Evolutionary conservation across 1,140 invertebrate species (phyloP), one percentile per base, ranked within the genome.

Genomic region (Pygmarrhopalites habei): DNA sequence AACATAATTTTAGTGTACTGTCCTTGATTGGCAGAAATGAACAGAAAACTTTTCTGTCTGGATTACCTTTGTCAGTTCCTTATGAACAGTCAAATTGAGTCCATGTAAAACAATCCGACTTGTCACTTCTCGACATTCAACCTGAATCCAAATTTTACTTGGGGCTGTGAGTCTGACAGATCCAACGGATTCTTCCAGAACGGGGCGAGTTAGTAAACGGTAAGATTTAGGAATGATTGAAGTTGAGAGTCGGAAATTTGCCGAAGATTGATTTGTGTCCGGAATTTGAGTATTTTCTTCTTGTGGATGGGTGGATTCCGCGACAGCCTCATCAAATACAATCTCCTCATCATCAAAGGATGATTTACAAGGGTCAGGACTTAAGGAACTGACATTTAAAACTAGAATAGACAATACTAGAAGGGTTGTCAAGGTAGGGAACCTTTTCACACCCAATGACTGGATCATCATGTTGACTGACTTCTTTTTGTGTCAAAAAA

Each of bases 61-160:
- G 19, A 4, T 52, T 56, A 56, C 53, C 30, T 3, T 32, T 3
- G 25, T 56, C 29, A 56, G 3, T n/a, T 10, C 51, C 19, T 21
- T 26, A 25, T 60, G 19, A 30, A 65, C 29, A 46, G 14, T 26
- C n/a, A 65, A 19, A 35, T 65, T 53, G 1, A 44, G 12, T 2
- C 52, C 14, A 26, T 65, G 64, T 7, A 65, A 56, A 21, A 19
- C 58, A 41, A 65, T 60, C 25, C 23, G 4, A 17, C 53, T 26
- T 4, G 64, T 59, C 2, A 4, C 28, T 28, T 55, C 30, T 7
- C 39, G 29, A 19, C 58, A 60, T 15, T 60, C 25, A 15, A 65
- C 17, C 2, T 19, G 26, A 12, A 65, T 65, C 25, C 19, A 55
- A 12, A 65, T 35, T 35, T 56, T 60, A 19, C 49, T 35, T 2